Evolutionary conservation across 2,888 invertebrate species (phyloP).

Genomic region (Dastarcus helophoroides): DNA sequence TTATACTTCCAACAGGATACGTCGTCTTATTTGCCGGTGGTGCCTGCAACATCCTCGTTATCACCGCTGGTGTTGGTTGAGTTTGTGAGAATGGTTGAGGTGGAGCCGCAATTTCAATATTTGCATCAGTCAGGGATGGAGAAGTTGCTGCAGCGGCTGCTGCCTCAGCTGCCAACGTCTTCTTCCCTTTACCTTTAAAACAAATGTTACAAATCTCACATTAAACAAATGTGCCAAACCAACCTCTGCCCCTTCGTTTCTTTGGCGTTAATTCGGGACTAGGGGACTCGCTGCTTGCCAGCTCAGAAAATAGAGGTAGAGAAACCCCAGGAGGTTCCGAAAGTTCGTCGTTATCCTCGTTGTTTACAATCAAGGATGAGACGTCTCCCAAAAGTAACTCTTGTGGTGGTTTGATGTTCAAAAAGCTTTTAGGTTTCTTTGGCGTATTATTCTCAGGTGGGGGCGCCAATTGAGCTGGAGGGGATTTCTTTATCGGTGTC

Average conservation of each 20-base stretch:
- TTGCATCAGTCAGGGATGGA: slow-evolving; percentile 9
- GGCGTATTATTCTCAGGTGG: slow-evolving; percentile 2
- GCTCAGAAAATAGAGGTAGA: slow-evolving; percentile 28
- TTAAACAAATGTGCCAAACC: slow-evolving; percentile 11
- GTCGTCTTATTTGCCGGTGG: slow-evolving; percentile 22
- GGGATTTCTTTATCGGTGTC: no score
- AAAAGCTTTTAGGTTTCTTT: slow-evolving; percentile 3
- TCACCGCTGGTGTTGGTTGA: slow-evolving; percentile 45
- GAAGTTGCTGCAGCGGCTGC: slow-evolving; percentile 21
- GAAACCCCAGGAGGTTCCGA: slow-evolving; percentile 32
- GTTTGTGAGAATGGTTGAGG: slow-evolving; percentile 42
- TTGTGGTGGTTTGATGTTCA: slow-evolving; percentile 8
- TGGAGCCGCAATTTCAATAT: slow-evolving; percentile 37
- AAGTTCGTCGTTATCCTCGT: slow-evolving; percentile 31
- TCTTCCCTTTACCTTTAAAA: slow-evolving; percentile 27
- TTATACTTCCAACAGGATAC: slow-evolving; percentile 23
- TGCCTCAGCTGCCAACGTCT: slow-evolving; percentile 27
- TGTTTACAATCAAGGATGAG: slow-evolving; percentile 3
- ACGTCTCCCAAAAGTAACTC: slow-evolving; percentile 3
- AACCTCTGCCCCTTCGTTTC: slow-evolving; percentile 36
- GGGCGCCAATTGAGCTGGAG: no score
- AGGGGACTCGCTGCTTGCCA: slow-evolving; percentile 13
- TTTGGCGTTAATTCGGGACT: slow-evolving; percentile 27
- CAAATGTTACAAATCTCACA: background rate
- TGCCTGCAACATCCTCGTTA: slow-evolving; percentile 49